Evolutionary conservation across 2,888 invertebrate genomes (phyloP).

Genomic region (Tholera decimalis): DNA sequence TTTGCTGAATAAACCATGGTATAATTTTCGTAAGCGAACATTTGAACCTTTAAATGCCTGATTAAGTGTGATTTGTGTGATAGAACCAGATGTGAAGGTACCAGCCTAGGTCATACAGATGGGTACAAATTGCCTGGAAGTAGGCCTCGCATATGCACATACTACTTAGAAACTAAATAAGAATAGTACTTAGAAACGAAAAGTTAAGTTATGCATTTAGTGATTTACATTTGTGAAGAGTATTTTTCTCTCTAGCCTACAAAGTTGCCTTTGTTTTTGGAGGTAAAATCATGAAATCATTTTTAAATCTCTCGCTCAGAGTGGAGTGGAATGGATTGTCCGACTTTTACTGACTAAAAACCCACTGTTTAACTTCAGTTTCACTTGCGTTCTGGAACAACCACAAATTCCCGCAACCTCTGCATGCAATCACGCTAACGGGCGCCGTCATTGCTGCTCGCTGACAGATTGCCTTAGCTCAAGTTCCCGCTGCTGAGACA

Average conservation of each 20-base stretch:
- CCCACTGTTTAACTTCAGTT: no score
- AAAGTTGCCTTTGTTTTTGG: no score
- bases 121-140: conserved; percentile 61
- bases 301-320: no score
- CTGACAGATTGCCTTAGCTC: no score
- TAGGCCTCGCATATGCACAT: conserved; percentile 72
- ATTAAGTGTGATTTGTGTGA: conserved; percentile 5
- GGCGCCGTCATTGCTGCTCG: no score
- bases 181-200: not conserved
- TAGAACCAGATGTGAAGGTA: conserved; percentile 28
- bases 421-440: no score
- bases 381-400: no score
- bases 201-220: conserved; percentile 17
- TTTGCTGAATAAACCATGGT: conserved; percentile 18
- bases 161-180: conserved; percentile 1
- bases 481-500: no score
- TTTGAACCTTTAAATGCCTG: not conserved
- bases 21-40: conserved; percentile 25
- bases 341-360: no score
- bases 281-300: no score
- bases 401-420: no score
- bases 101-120: conserved; percentile 49
- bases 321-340: no score
- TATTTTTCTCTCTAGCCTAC: not conserved
- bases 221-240: not conserved